These are phyloP conservation scores for Syngnathus scovelli DNA, from an alignment of 2,113 vertebrate genomes.

Conservation along the genomic window DNA sequence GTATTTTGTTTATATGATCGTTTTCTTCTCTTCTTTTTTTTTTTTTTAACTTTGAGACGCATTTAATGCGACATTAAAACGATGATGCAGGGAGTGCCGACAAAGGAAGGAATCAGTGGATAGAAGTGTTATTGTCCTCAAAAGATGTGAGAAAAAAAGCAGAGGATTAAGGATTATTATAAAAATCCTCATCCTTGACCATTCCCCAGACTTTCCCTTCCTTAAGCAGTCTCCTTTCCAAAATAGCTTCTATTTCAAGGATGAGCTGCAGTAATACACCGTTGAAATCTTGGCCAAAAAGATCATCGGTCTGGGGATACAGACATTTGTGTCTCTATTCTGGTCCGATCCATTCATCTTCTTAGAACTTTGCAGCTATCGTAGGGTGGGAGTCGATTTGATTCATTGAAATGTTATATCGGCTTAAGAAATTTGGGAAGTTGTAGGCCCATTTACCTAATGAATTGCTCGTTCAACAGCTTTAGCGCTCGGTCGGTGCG, in stretches of 20 bases:
- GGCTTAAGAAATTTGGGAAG: too few species aligned
- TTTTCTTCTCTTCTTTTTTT: not conserved
- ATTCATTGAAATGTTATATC: too few species aligned
- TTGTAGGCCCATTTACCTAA: too few species aligned
- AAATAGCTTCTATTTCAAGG: conserved; percentile 1
- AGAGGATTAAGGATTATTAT: conserved; percentile 20
- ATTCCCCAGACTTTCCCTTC: conserved; percentile 17
- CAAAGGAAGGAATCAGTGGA: conserved; percentile 12
- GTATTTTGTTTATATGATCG: not conserved
- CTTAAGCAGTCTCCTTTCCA: not conserved
- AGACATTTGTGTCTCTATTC: not conserved
- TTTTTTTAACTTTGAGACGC: not conserved
- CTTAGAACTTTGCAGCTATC: not conserved
- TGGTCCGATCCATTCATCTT: not conserved
- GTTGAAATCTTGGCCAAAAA: not conserved
- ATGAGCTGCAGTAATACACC: conserved; percentile 5
- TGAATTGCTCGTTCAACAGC: too few species aligned
- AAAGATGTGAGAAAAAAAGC: conserved; percentile 9
- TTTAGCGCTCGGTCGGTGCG: too few species aligned
- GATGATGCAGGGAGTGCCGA: not conserved
- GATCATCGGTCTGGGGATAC: not conserved
- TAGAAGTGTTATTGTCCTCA: conserved; percentile 1
- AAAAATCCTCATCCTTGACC: conserved; percentile 36
- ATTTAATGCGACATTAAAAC: not conserved
- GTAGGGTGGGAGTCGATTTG: not conserved